phyloP scores from a whole-genome alignment of 2,797 vertebrate genomes.

The Valencia hispanica region DNA sequence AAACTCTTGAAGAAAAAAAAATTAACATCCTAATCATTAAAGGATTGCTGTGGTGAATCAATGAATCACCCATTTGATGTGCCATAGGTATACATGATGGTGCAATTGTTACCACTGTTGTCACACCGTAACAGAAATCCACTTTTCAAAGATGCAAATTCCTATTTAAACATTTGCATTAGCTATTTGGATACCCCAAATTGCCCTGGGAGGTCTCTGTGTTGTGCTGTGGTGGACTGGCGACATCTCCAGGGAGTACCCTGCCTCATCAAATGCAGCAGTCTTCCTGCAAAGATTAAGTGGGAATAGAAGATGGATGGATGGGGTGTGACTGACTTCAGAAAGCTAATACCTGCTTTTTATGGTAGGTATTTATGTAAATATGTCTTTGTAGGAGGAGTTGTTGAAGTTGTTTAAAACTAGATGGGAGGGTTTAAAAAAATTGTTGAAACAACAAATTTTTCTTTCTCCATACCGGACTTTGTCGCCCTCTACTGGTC shows the following conservation, averaged over 20 bases:
- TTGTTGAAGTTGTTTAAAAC: neutral
- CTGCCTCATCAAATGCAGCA: neutral
- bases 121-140: no score
- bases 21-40: neutral
- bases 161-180: no score
- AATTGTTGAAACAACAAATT: neutral
- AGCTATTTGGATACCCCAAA: no score
- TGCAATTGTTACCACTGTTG: no score
- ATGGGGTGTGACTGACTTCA: neutral
- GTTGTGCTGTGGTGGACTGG: neutral
- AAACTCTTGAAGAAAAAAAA: neutral
- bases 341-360: neutral
- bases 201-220: no score
- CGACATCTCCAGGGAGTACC: neutral
- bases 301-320: neutral
- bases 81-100: no score
- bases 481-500: conserved; percentile 48
- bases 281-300: neutral
- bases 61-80: neutral
- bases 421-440: neutral
- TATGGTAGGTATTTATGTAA: neutral
- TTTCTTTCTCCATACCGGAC: neutral
- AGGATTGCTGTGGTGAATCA: neutral
- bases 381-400: neutral
- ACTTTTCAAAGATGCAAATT: no score